These are phyloP conservation scores for Sinocyclocheilus grahami DNA, from an alignment of 2,113 vertebrate species.

Conservation along the genomic window DNA sequence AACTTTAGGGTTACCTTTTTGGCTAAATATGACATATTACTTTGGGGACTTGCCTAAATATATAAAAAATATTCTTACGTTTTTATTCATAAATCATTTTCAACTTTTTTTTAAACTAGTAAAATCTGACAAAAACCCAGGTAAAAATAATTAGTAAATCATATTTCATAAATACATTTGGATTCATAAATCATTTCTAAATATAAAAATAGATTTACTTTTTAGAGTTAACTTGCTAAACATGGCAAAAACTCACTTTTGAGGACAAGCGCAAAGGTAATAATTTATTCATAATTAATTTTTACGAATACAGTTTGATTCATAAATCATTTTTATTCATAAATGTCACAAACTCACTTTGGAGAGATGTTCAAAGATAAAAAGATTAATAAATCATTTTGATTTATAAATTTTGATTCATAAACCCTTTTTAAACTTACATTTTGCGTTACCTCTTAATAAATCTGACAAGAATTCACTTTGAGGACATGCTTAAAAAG, in stretches of 20 bases:
- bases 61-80: neutral
- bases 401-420: neutral
- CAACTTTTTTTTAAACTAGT: neutral
- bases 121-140: neutral
- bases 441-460: neutral
- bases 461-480: neutral
- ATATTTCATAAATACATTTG: too few species aligned
- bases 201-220: neutral
- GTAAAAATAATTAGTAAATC: too few species aligned
- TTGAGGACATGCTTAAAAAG: neutral
- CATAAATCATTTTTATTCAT: too few species aligned
- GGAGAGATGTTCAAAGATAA: too few species aligned
- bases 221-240: neutral
- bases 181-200: neutral
- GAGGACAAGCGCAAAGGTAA: neutral
- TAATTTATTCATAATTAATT: too few species aligned
- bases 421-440: neutral
- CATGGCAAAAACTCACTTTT: neutral
- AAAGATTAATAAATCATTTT: neutral
- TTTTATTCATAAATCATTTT: neutral
- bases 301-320: too few species aligned
- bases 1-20: neutral
- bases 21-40: neutral
- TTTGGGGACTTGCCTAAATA: neutral
- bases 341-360: too few species aligned